Conservation (phyloP, 2,797 vertebrate genomes). For the Phylloscopus collybita region DNA sequence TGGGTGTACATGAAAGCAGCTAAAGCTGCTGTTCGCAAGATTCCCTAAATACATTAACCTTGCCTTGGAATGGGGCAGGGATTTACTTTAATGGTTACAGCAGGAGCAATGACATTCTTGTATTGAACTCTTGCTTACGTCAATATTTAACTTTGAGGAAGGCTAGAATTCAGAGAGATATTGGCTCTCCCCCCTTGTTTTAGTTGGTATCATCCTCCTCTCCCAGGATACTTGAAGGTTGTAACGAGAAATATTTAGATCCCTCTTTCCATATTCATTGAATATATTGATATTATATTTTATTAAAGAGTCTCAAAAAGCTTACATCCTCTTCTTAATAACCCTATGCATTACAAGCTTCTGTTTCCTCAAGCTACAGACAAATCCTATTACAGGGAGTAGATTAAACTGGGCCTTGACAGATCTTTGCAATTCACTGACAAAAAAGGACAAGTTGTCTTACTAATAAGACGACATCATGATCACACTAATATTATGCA, state of each 20-base stretch:
- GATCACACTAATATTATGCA: slow-evolving; percentile 29
- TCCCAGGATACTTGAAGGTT: background rate
- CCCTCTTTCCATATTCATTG: slow-evolving; percentile 42
- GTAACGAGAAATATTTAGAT: slow-evolving; percentile 10
- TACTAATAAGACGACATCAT: slow-evolving; percentile 20
- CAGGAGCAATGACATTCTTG: slow-evolving; percentile 2
- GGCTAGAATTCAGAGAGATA: background rate
- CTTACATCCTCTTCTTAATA: slow-evolving; percentile 58
- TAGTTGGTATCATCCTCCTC: slow-evolving; percentile 37
- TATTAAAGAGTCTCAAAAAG: slow-evolving; percentile 59
- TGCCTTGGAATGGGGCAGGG: slow-evolving; percentile 13
- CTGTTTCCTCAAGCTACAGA: slow-evolving; percentile 69
- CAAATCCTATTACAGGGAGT: slow-evolving; percentile 68
- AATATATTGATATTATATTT: slow-evolving; percentile 64
- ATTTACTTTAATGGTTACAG: slow-evolving; percentile 43
- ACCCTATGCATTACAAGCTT: slow-evolving; percentile 60
- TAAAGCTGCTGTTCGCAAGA: background rate
- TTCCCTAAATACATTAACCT: slow-evolving; percentile 46
- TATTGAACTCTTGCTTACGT: background rate
- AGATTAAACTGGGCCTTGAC: slow-evolving; percentile 67
- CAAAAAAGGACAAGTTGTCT: slow-evolving; percentile 62
- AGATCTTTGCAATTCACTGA: slow-evolving; percentile 53
- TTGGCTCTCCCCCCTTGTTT: background rate
- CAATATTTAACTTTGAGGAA: slow-evolving; percentile 59
- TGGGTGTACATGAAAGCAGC: slow-evolving; percentile 55